Percentiles rank a stretch among this genome's conserved stretches.
Conservation (phyloP, 2,797 vertebrate species). For the Esox lucius region DNA sequence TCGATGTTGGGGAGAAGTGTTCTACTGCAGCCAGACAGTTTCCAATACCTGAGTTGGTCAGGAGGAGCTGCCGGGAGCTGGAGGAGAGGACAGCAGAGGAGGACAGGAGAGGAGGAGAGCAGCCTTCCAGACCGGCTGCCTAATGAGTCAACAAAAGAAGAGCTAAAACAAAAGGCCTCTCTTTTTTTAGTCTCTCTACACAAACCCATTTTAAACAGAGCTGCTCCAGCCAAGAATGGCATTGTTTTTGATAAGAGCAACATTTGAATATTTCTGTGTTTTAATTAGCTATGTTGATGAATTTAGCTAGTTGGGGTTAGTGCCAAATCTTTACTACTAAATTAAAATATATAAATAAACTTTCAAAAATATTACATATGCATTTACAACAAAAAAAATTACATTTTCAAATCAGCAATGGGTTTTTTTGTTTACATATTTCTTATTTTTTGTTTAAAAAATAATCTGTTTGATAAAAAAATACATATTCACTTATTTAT, state of each 20-base stretch:
- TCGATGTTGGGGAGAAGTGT: constrained; percentile 6
- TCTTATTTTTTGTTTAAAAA: too few relatives aligned
- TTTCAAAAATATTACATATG: neutral
- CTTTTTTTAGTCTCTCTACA: constrained; percentile 28
- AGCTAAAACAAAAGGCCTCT: constrained; percentile 78
- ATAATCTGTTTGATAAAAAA: neutral
- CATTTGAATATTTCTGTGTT: constrained; percentile 77
- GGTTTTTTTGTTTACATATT: too few relatives aligned
- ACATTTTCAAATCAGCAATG: neutral
- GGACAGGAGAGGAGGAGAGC: constrained; percentile 7
- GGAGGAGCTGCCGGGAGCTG: constrained; percentile 16
- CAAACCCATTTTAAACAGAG: constrained; percentile 57
- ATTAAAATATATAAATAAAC: neutral
- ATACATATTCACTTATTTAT: neutral
- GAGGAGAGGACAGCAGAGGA: neutral
- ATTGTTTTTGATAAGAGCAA: constrained; percentile 76
- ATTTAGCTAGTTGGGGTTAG: constrained; percentile 15
- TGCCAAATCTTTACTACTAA: constrained; percentile 12
- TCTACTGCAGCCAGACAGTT: constrained; percentile 3
- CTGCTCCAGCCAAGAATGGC: constrained; percentile 52
- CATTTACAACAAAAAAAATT: neutral
- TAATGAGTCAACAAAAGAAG: constrained; percentile 79
- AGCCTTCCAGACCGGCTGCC: constrained; percentile 37
- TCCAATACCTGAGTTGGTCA: constrained; percentile 24
- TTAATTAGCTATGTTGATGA: constrained; percentile 63